Evolutionary conservation across 2,888 invertebrate genomes (phyloP).

Genomic region (Idaea aversata): DNA sequence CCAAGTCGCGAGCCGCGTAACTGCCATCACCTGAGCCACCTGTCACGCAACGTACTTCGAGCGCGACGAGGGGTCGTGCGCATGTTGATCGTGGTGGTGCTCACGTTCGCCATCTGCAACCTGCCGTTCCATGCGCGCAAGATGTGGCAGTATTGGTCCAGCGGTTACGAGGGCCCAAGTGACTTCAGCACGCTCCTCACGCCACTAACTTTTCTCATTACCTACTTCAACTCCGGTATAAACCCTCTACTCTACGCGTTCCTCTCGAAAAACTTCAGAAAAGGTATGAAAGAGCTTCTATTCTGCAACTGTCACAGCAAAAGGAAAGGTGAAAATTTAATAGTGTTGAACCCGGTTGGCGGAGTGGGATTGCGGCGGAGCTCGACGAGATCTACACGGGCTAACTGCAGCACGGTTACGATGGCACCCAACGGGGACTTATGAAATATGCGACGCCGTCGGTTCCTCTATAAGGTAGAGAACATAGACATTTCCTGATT

Average conservation of each 20-base stretch:
- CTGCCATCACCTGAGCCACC: slow-evolving; percentile 84
- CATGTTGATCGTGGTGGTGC: slow-evolving; percentile 93
- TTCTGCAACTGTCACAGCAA: slow-evolving; percentile 78
- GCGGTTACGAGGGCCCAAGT: slow-evolving; percentile 84
- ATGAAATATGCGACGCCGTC: slow-evolving; percentile 69
- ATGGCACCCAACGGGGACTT: slow-evolving; percentile 74
- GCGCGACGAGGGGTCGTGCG: slow-evolving; percentile 92
- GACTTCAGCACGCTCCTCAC: slow-evolving; percentile 89
- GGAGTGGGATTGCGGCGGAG: slow-evolving; percentile 66
- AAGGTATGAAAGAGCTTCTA: slow-evolving; percentile 90
- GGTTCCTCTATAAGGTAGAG: slow-evolving; percentile 67
- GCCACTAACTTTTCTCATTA: slow-evolving; percentile 91
- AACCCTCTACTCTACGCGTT: slow-evolving; percentile 96
- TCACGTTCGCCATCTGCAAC: slow-evolving; percentile 93
- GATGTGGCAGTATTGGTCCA: slow-evolving; percentile 92
- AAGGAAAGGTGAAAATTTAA: slow-evolving; percentile 66
- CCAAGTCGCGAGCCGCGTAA: slow-evolving; percentile 65
- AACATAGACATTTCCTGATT: slow-evolving; percentile 74
- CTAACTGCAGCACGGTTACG: slow-evolving; percentile 79
- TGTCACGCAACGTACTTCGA: slow-evolving; percentile 87
- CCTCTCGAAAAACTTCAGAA: slow-evolving; percentile 88
- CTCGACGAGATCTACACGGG: slow-evolving; percentile 76
- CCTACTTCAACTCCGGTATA: slow-evolving; percentile 94
- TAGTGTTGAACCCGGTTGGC: slow-evolving; percentile 68
- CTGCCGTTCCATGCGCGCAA: slow-evolving; percentile 93